Evolutionary conservation across 1,140 invertebrate genomes (phyloP).

Genomic region (Metopolophium dirhodum): DNA sequence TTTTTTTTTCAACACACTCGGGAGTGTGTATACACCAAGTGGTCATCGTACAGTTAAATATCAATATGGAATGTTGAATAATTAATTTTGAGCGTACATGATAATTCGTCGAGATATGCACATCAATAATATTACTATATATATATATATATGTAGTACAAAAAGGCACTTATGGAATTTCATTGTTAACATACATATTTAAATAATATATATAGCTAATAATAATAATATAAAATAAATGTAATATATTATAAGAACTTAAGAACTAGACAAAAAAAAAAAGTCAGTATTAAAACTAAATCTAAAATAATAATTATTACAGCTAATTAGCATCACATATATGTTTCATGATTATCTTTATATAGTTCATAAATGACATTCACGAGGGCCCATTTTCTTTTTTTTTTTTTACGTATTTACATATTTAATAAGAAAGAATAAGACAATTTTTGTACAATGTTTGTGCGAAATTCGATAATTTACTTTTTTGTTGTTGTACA

Average conservation of each 20-base stretch:
- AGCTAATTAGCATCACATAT: slow-evolving; percentile 56
- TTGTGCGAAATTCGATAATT: slow-evolving; percentile 53
- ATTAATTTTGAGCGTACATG: slow-evolving; percentile 53
- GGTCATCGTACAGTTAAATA: slow-evolving; percentile 14
- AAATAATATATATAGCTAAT: slow-evolving; percentile 46
- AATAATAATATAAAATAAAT: slow-evolving; percentile 46
- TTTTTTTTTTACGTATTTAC: slow-evolving; percentile 28
- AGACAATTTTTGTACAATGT: slow-evolving; percentile 42
- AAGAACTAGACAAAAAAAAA: slow-evolving; percentile 55
- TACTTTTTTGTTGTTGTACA: background rate
- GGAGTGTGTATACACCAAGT: slow-evolving; percentile 6
- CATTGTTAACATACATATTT: slow-evolving; percentile 49
- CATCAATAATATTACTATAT: slow-evolving; percentile 46
- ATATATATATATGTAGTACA: slow-evolving; percentile 44
- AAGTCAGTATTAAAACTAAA: slow-evolving; percentile 54
- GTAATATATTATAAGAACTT: slow-evolving; percentile 28
- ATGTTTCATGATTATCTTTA: slow-evolving; percentile 55
- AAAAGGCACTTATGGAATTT: slow-evolving; percentile 57
- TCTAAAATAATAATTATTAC: slow-evolving; percentile 55
- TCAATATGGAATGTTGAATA: slow-evolving; percentile 54
- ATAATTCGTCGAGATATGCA: slow-evolving; percentile 53
- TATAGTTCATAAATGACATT: slow-evolving; percentile 50
- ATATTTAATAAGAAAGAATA: slow-evolving; percentile 38
- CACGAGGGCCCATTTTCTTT: slow-evolving; percentile 24
- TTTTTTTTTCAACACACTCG: background rate